Base-by-base conservation (phyloP, 2,888 invertebrate species). In the Epistrophe grossulariae region DNA sequence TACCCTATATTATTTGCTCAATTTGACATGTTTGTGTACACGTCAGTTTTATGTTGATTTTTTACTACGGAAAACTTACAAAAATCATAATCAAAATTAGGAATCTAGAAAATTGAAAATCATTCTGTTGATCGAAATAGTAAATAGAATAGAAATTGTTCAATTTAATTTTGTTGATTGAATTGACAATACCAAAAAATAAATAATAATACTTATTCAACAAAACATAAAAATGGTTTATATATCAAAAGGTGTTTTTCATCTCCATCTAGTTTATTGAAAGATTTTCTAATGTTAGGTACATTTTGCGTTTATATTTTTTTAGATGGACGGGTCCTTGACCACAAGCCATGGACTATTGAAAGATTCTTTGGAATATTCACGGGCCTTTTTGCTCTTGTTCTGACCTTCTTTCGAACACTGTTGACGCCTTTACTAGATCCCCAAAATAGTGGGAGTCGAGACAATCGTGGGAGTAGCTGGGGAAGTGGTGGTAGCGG, bases 341-440 rank as follows among this genome's bases (percentile, higher is more conserved):
- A 55, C n/a, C 31, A 73, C 1, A 77, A n/a, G 11, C 84, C 84
- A 1, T 84, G 84, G 84, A 55, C 80, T 0, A 31, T 84, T 10
- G 77, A 80, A 7, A 66, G 84, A 62, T 80, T 84, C n/a, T 3
- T 80, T 10, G 84, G 84, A 19, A 24, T 84, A 24, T 84, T 84
- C n/a, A 84, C 84, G 2, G 80, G 80, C 4, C 77, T 80, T 15
- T 77, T 84, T 40, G 62, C 71, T 10, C 24, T 84, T 8, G 52
- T 84, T 35, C 13, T 80, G 24, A 84, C 68, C 17, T 84, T 84
- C 31, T 84, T 84, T 17, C 50, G 84, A 17, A 84, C 84, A 9
- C 68, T 84, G 4, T 38, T 84, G 4, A 77, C 66, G 10, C 84
- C 84, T 0, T 38, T 84, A 11, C 48, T 84, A 55, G 80, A 72